Evolutionary conservation across 2,113 vertebrate species (phyloP), one percentile per base, ranked within the genome.

Genomic region (Sinocyclocheilus anshuiensis): DNA sequence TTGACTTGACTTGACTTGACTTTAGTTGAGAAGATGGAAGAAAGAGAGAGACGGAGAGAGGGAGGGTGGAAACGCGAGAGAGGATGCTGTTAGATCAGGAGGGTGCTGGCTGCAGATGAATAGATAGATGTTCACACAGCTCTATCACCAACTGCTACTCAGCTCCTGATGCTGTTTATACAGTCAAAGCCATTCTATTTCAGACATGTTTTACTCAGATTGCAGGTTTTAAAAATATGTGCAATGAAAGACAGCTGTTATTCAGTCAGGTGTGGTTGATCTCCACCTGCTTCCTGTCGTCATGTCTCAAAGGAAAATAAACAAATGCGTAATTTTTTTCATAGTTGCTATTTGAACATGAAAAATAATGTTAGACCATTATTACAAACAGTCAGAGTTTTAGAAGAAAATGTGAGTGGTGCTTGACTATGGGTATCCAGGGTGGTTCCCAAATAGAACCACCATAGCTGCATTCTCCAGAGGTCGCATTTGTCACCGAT

Each of bases 71-170:
- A 63, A 48, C 22, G 39, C 36, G 20, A 50, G 59, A 18, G 67
- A 55, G 18, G 26, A 83, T 83, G 81, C 63, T 83, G 67, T 71
- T 13, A 24, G 42, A 83, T 48, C 42, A 71, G 26, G 42, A 71
- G 81, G 65, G 81, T 55, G 81, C 53, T 83, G 81, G 45, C 50
- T 53, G 20, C 50, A 83, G 18, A 83, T 57, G 33, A 83, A 83
- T 11, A 69, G 10, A 83, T 11, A 69, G 10, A 67, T 48, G 39
- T 26, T 81, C 61, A 48, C 22, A 81, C 79, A 81, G 26, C 24
- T 33, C 26, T 57, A 42, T 63, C 10, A 61, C 61, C 26, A 42
- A 72, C 72, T 75, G 22, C 4, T 48, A 42, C 45, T 77, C 24
- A 8, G 45, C 24, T 77, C 48, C 75, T 77, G 24, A 50, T 33